Conservation (phyloP, 1,140 invertebrate species). For the Dendroctonus valens region DNA sequence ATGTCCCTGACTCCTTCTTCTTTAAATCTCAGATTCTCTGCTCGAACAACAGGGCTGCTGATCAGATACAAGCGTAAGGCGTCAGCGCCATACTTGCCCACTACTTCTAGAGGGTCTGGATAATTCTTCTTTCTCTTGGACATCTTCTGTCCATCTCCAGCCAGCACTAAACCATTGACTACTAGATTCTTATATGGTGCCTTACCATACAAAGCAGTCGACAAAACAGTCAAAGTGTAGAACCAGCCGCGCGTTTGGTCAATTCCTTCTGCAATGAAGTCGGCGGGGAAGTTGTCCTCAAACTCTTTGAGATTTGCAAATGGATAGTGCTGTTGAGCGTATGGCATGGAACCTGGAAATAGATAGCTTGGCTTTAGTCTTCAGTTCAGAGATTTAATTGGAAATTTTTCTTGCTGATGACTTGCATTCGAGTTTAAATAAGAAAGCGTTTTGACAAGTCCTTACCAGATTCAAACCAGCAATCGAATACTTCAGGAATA, state of each 20-base stretch:
- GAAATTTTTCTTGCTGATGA: background rate
- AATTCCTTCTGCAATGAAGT: conserved; percentile 99
- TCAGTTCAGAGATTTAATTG: too few relatives aligned
- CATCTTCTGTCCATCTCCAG: conserved; percentile 98
- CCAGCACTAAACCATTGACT: conserved; percentile 92
- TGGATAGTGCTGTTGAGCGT: conserved; percentile 96
- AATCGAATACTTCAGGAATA: conserved; percentile 96
- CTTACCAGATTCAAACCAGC: conserved; percentile 96
- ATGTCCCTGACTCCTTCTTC: conserved; percentile 94
- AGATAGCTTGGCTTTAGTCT: background rate
- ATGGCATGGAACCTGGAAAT: conserved; percentile 86
- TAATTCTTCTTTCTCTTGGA: conserved; percentile 99
- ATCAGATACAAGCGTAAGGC: conserved; percentile 94
- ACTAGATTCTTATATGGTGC: conserved; percentile 98
- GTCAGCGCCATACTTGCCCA: conserved; percentile 95
- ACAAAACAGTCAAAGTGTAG: conserved; percentile 95
- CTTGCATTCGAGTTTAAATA: background rate
- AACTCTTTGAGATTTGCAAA: conserved; percentile 92
- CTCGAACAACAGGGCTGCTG: conserved; percentile 96
- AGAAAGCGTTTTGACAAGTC: too few relatives aligned
- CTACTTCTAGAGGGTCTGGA: conserved; percentile 91
- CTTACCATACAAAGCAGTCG: conserved; percentile 94
- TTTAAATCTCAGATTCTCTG: conserved; percentile 94
- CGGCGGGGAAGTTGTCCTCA: conserved; percentile 94
- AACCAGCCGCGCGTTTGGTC: conserved; percentile 98